phyloP scores from a whole-genome alignment of 2,797 vertebrate genomes.

The Falco cherrug region DNA sequence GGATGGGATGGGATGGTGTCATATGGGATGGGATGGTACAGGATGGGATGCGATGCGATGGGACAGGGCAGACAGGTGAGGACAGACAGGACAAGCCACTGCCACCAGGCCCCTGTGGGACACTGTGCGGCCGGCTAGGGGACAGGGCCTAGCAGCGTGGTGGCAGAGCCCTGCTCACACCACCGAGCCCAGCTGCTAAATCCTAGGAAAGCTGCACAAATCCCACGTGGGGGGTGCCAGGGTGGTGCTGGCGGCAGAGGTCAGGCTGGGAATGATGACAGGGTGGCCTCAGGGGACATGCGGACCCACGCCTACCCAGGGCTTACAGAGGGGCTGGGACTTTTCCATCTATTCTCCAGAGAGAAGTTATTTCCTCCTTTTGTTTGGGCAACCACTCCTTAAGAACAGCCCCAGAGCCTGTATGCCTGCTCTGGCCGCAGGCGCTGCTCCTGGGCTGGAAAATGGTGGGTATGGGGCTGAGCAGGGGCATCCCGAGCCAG shows the following conservation, averaged over 20 bases:
- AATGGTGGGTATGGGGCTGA: neutral
- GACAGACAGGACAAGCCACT: neutral
- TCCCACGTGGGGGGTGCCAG: fast-evolving
- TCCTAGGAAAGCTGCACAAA: neutral
- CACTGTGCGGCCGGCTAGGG: fast-evolving
- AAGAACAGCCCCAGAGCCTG: neutral
- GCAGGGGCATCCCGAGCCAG: neutral
- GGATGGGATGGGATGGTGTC: neutral
- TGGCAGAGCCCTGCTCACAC: neutral
- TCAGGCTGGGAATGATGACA: neutral
- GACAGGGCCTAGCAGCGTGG: fast-evolving
- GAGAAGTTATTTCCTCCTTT: neutral
- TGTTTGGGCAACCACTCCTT: neutral
- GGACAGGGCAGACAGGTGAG: neutral
- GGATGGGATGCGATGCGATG: neutral
- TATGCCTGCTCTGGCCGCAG: fast-evolving
- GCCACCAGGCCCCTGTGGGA: neutral
- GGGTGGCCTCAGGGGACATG: neutral
- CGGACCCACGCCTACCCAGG: fast-evolving
- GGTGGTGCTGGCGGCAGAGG: fast-evolving
- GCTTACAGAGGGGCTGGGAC: neutral
- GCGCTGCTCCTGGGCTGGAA: neutral
- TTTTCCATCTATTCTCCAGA: neutral
- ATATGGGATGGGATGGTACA: neutral
- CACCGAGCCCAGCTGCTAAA: neutral